These are phyloP conservation scores for Eulemur albifrons DNA, from an alignment of 2,797 vertebrate species.

Conservation along the genomic window DNA sequence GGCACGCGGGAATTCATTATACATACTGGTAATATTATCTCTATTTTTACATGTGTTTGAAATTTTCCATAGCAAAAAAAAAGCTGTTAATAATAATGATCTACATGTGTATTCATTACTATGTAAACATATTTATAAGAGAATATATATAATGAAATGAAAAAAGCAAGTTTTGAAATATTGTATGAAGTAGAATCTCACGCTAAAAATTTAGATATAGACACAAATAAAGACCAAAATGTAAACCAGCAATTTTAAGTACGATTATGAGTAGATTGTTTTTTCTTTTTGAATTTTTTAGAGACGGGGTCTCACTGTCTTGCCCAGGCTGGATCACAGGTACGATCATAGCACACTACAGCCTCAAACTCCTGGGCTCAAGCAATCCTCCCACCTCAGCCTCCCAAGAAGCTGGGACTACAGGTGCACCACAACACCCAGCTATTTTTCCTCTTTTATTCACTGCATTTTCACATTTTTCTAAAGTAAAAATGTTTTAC, in stretches of 20 bases:
- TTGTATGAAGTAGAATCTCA: background rate
- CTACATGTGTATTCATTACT: background rate
- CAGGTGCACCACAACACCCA: background rate
- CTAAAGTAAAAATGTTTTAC: background rate
- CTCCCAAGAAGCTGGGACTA: background rate
- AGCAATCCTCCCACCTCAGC: background rate
- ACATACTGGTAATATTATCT: background rate
- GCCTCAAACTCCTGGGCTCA: background rate
- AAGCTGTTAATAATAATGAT: background rate
- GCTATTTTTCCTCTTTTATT: background rate
- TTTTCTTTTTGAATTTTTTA: background rate
- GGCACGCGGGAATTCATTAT: fast-evolving
- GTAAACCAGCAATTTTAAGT: background rate
- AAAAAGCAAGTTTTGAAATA: conserved; percentile 9
- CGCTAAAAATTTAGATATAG: background rate
- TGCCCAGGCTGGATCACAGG: background rate
- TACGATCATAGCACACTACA: background rate
- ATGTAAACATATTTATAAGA: background rate
- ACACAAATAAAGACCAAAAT: conserved; percentile 31
- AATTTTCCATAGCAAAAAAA: background rate
- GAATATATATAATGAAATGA: background rate
- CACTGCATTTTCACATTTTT: background rate
- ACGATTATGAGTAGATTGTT: background rate
- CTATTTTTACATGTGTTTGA: background rate
- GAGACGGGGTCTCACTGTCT: background rate